Base-by-base conservation (phyloP, 2,888 invertebrate species). In the Hololepta plana region DNA sequence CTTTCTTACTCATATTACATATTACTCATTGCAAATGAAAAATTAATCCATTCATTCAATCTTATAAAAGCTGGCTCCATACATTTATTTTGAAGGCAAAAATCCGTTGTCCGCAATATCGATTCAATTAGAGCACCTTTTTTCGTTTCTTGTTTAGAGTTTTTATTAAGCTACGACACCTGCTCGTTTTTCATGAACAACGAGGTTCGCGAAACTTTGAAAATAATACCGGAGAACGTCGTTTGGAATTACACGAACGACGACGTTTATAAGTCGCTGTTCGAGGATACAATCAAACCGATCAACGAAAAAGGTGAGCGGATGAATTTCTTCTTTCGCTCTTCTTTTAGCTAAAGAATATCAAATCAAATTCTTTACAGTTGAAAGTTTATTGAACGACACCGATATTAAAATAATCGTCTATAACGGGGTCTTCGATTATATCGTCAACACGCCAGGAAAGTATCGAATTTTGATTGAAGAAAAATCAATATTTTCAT, bases 211-310 rank as follows among this genome's bases (percentile, higher is more conserved):
- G 38, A 61, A 32, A 68, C 70, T 25, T 59, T 87, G 1, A 51
- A 56, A 2, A 70, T 84, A 20, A 71, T 77, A 0, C 51, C 53
- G 0, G 51, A 54, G 0, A 53, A 67, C 25, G 67, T 79, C 6
- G 53, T 46, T 4, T 85, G 81, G 73, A 73, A 70, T 29, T 60
- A 60, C 1, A 69, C 70, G 42, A 63, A 69, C 7, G 35, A 40
- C 6, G 31, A 37, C 1, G 77, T 80, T 1, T 81, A 80, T 43
- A 41, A 46, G 20, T 49, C 54, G 13, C 57, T 76, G 21, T 43
- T 50, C 9, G 64, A 41, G 7, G 82, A 84, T 44, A 79, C 81
- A 41, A 80, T 84, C 79, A 75, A 72, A 42, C 79, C 82, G 1
- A 80, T 72, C 14, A n/a, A n/a, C n/a, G n/a, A n/a, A n/a, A n/a